phyloP scores from a whole-genome alignment of 2,113 vertebrate species.

The Eubucco bourcierii region DNA sequence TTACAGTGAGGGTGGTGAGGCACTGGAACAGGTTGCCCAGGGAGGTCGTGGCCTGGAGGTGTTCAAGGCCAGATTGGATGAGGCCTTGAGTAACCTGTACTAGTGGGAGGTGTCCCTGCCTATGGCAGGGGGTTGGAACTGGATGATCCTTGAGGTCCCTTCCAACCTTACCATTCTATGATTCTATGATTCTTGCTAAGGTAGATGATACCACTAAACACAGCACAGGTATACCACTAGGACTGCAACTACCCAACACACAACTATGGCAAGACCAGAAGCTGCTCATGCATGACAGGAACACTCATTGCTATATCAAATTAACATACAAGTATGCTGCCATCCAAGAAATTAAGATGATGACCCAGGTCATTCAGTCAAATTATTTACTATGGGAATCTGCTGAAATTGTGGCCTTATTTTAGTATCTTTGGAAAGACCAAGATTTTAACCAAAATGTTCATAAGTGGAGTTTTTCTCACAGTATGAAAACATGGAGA shows the following conservation, averaged over 20 bases:
- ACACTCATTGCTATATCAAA: neutral
- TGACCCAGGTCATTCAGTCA: neutral
- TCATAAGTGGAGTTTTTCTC: neutral
- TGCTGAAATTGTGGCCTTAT: neutral
- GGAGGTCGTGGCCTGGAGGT: too few relatives aligned
- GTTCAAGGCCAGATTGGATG: too few relatives aligned
- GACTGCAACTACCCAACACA: too few relatives aligned
- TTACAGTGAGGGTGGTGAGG: too few relatives aligned
- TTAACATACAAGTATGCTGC: neutral
- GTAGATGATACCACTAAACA: fast-evolving
- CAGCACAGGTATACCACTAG: neutral
- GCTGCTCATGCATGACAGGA: fast-evolving
- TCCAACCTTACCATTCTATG: too few relatives aligned
- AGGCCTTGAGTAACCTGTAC: too few relatives aligned
- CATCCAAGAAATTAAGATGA: neutral
- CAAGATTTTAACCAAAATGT: neutral
- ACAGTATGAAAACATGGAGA: neutral
- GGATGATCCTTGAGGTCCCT: too few relatives aligned
- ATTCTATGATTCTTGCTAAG: too few relatives aligned
- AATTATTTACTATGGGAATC: neutral
- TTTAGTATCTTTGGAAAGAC: neutral
- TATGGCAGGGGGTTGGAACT: too few relatives aligned
- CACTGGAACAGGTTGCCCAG: too few relatives aligned
- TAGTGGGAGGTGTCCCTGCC: too few relatives aligned
- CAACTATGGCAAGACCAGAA: neutral